Percentiles rank a stretch among this genome's conserved stretches.
phyloP scores from a whole-genome alignment of 2,113 vertebrate genomes.

The Meleagris gallopavo region DNA sequence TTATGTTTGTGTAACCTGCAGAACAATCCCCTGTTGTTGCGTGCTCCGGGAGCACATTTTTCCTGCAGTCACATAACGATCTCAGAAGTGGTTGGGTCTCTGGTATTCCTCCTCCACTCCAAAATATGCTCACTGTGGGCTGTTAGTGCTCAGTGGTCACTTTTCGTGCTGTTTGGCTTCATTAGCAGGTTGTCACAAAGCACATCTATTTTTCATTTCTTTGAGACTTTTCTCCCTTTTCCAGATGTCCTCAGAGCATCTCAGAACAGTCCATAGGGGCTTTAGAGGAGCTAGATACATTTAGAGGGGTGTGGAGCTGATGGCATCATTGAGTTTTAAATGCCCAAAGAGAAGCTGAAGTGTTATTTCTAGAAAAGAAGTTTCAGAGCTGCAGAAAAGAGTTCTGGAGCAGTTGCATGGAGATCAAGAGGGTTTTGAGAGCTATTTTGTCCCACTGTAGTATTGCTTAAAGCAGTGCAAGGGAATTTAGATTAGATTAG shows the following conservation, averaged over 20 bases:
- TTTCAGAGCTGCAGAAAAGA: background rate
- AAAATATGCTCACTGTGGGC: conserved; percentile 17
- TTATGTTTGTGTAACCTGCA: background rate
- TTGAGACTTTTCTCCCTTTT: background rate
- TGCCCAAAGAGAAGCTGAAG: background rate
- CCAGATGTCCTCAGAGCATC: background rate
- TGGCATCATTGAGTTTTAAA: background rate
- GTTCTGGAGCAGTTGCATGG: background rate
- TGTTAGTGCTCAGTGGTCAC: background rate
- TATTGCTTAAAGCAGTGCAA: background rate
- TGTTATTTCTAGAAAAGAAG: background rate
- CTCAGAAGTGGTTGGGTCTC: background rate
- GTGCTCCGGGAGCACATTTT: background rate
- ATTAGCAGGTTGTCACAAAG: background rate
- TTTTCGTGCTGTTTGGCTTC: background rate
- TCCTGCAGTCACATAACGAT: background rate
- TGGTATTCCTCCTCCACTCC: conserved; percentile 10
- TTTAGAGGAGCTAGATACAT: background rate
- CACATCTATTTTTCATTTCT: background rate
- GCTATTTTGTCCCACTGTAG: background rate
- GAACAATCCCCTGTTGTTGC: background rate
- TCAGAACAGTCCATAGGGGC: background rate
- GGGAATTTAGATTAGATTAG: background rate
- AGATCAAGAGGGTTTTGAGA: background rate
- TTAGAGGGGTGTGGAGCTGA: background rate